phyloP scores from a whole-genome alignment of 1,140 invertebrate species.

The Parasteatoda tepidariorum region DNA sequence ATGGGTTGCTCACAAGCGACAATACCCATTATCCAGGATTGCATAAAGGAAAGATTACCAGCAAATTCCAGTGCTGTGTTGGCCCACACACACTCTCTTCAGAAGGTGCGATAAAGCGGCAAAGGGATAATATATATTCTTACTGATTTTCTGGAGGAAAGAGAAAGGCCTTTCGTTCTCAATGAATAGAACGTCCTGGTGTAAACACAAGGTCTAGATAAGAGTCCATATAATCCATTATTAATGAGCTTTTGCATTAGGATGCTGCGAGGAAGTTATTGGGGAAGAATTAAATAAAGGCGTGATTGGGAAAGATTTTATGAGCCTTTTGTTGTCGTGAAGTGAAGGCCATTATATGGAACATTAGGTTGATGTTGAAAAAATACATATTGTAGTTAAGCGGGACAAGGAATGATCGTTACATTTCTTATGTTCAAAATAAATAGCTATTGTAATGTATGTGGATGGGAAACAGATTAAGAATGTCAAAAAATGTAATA shows the following conservation, averaged over 20 bases:
- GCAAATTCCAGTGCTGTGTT: conserved; percentile 18
- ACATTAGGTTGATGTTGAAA: neutral
- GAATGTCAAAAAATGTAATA: no score
- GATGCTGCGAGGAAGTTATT: conserved; percentile 11
- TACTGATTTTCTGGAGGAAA: neutral
- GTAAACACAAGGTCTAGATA: conserved; percentile 51
- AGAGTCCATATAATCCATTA: conserved; percentile 48
- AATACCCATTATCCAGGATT: neutral
- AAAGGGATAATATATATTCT: conserved; percentile 31
- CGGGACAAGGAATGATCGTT: neutral
- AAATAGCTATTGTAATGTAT: no score
- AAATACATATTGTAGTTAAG: neutral
- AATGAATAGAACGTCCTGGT: conserved; percentile 29
- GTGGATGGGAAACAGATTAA: no score
- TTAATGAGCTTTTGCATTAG: conserved; percentile 48
- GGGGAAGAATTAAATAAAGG: conserved; percentile 21
- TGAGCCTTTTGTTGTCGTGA: conserved; percentile 6
- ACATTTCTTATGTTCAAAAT: no score
- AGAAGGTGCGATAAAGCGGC: neutral
- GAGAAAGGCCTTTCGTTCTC: conserved; percentile 20
- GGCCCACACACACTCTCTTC: neutral
- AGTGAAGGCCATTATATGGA: neutral
- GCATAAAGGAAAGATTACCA: conserved; percentile 38
- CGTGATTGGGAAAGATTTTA: conserved; percentile 15
- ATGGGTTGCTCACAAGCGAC: neutral